phyloP scores from a whole-genome alignment of 2,113 vertebrate species.

The Isichthys henryi region DNA sequence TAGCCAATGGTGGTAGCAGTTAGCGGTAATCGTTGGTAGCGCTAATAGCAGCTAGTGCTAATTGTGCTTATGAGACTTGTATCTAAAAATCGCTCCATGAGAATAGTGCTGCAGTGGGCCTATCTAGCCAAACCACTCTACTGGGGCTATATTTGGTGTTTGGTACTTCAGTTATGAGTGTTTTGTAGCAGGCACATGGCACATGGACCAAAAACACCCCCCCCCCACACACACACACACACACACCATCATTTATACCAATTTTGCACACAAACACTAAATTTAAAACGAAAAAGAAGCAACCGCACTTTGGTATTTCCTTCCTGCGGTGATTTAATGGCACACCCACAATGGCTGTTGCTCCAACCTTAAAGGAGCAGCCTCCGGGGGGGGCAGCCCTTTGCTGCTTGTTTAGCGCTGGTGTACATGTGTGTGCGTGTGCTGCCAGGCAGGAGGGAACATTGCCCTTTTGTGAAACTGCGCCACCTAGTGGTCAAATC shows the following conservation, averaged over 20 bases:
- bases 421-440: not conserved
- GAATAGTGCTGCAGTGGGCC: not conserved
- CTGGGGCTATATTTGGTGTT: slow-evolving; percentile 2
- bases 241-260: slow-evolving; percentile 17
- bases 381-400: slow-evolving; percentile 4
- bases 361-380: too few relatives aligned
- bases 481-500: slow-evolving; percentile 31
- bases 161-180: not conserved
- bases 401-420: not conserved
- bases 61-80: not conserved
- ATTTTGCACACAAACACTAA: slow-evolving; percentile 19
- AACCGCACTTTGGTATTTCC: slow-evolving; percentile 36
- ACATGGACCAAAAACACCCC: not conserved
- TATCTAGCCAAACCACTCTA: not conserved
- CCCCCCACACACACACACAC: not conserved
- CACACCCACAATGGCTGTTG: slow-evolving; percentile 19
- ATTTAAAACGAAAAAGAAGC: slow-evolving; percentile 30
- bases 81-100: not conserved
- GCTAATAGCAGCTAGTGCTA: not conserved
- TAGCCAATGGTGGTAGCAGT: not conserved
- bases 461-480: not conserved
- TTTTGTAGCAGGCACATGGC: not conserved
- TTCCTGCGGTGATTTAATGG: slow-evolving; percentile 32
- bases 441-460: not conserved
- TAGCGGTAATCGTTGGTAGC: not conserved